Conservation (phyloP, 2,797 vertebrate species). For the Mastacembelus armatus region DNA sequence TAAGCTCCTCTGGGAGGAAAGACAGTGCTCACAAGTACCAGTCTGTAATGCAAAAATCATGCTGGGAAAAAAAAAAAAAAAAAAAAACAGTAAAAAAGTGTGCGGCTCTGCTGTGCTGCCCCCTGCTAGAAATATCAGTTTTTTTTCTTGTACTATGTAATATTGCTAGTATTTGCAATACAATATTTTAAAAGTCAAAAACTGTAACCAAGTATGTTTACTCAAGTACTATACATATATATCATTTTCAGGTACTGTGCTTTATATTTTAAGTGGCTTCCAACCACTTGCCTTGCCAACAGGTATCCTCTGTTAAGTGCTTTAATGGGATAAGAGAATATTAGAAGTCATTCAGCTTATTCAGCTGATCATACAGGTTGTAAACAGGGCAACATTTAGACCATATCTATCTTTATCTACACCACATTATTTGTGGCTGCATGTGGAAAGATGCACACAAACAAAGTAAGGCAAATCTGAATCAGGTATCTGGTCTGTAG, state of each 20-base stretch:
- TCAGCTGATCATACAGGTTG: background rate
- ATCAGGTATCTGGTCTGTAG: background rate
- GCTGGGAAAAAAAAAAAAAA: slow-evolving; percentile 11
- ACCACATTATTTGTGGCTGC: background rate
- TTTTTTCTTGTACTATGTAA: background rate
- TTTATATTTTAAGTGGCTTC: too few species aligned
- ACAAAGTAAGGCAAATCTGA: background rate
- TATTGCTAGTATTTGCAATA: background rate
- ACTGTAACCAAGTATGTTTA: background rate
- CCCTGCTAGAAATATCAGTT: background rate
- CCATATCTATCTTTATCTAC: background rate
- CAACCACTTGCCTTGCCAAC: slow-evolving; percentile 19
- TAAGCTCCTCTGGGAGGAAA: slow-evolving; percentile 9
- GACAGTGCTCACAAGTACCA: background rate
- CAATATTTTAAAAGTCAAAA: too few species aligned
- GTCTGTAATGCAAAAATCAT: too few species aligned
- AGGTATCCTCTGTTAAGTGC: slow-evolving; percentile 36
- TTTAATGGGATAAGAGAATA: slow-evolving; percentile 42
- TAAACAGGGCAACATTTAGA: background rate
- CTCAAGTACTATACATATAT: background rate
- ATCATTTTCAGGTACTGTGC: too few species aligned
- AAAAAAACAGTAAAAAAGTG: slow-evolving; percentile 2
- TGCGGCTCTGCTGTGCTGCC: too few species aligned
- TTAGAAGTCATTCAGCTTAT: too few species aligned
- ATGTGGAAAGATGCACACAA: background rate